These are phyloP conservation scores for Aphis gossypii DNA, from an alignment of 1,140 invertebrate genomes.

Conservation along the genomic window DNA sequence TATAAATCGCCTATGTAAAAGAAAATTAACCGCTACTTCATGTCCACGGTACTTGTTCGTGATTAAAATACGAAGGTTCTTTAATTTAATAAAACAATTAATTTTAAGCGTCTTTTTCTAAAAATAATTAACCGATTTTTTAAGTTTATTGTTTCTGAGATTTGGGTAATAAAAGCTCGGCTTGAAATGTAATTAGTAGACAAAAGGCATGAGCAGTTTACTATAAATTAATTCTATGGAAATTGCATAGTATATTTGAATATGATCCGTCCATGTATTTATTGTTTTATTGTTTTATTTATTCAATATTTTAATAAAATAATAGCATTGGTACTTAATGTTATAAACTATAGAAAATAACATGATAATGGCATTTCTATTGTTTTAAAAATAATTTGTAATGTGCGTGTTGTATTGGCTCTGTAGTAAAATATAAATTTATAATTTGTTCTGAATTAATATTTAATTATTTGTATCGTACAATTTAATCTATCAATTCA, in stretches of 20 bases:
- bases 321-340: not conserved
- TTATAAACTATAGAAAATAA: too few species aligned
- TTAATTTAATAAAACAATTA: slow-evolving; percentile 11
- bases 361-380: too few species aligned
- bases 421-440: too few species aligned
- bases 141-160: not conserved
- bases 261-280: not conserved
- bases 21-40: not conserved
- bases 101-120: not conserved
- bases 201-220: not conserved
- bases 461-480: too few species aligned
- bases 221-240: not conserved
- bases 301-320: not conserved
- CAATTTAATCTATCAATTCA: too few species aligned
- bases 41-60: not conserved
- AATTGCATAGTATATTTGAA: not conserved
- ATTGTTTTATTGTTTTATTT: not conserved
- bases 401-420: too few species aligned
- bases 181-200: not conserved
- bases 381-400: too few species aligned
- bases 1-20: not conserved
- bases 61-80: not conserved
- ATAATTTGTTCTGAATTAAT: too few species aligned
- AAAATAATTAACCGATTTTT: not conserved
- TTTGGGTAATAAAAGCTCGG: not conserved